Evolutionary conservation across 2,113 vertebrate genomes (phyloP).

Genomic region (Hippocampus barbouri): DNA sequence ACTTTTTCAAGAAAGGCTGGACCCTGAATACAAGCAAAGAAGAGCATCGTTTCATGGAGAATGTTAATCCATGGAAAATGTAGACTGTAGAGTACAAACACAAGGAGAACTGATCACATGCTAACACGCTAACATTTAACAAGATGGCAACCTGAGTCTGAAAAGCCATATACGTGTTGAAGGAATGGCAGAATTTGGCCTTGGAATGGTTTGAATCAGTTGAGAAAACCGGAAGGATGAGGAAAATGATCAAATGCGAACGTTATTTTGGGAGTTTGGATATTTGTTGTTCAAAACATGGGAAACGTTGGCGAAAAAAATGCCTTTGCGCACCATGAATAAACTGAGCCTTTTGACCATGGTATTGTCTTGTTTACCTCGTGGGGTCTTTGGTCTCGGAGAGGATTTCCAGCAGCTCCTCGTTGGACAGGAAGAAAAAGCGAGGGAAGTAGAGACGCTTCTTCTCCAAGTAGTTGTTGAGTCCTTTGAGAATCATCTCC

Average conservation of each 20-base stretch:
- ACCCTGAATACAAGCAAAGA: constrained; percentile 67
- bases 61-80: too few relatives aligned
- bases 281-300: not conserved
- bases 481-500: constrained; percentile 85
- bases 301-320: not conserved
- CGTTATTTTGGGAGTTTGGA: not conserved
- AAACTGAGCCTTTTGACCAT: not conserved
- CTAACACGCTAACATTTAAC: not conserved
- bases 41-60: not conserved
- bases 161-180: too few relatives aligned
- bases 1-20: constrained; percentile 88
- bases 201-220: not conserved
- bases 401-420: constrained; percentile 89
- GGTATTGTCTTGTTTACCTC: constrained; percentile 60
- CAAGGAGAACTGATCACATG: not conserved
- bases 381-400: constrained; percentile 92
- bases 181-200: too few relatives aligned
- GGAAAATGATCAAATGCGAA: not conserved
- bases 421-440: constrained; percentile 92
- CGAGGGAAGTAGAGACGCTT: constrained; percentile 87
- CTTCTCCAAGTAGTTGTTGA: constrained; percentile 90
- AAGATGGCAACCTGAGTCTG: not conserved
- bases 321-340: not conserved
- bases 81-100: not conserved
- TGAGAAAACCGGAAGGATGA: not conserved